These are phyloP conservation scores for Pseudoatta argentina DNA, from an alignment of 1,140 invertebrate species.

Conservation along the genomic window DNA sequence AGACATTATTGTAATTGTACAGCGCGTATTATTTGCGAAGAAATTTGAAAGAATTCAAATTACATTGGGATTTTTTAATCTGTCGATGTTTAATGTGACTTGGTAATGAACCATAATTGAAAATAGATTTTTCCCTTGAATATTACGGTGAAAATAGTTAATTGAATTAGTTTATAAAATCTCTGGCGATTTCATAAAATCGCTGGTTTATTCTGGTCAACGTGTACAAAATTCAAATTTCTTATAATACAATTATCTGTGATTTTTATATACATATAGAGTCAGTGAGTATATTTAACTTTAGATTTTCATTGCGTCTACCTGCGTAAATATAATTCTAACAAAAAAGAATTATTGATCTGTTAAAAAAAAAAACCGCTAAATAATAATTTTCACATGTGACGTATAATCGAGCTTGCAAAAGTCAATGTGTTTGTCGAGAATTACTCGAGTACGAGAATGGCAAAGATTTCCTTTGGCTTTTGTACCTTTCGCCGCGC, in stretches of 20 bases:
- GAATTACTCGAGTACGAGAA: conserved; percentile 23
- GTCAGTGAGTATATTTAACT: conserved; percentile 16
- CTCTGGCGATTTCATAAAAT: conserved; percentile 1
- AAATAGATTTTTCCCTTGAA: neutral
- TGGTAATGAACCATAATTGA: neutral
- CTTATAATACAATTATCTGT: neutral
- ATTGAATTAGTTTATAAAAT: conserved; percentile 17
- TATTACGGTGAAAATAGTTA: neutral
- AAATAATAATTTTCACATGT: neutral
- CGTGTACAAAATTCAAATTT: conserved; percentile 7
- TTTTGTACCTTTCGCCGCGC: conserved; percentile 16
- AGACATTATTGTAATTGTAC: neutral
- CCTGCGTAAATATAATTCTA: neutral
- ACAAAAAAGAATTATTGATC: neutral
- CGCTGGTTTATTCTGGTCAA: neutral
- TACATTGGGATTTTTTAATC: too few species aligned
- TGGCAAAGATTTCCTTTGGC: conserved; percentile 36
- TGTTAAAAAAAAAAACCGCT: neutral
- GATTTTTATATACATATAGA: conserved; percentile 17
- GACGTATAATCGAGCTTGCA: neutral
- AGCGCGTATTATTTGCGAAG: neutral
- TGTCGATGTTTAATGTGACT: conserved; percentile 18
- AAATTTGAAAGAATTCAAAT: neutral
- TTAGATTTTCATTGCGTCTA: conserved; percentile 7
- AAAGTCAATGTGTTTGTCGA: neutral